These are phyloP conservation scores for Tigriopus japonicus DNA, from an alignment of 1,140 invertebrate species.

Conservation along the genomic window DNA sequence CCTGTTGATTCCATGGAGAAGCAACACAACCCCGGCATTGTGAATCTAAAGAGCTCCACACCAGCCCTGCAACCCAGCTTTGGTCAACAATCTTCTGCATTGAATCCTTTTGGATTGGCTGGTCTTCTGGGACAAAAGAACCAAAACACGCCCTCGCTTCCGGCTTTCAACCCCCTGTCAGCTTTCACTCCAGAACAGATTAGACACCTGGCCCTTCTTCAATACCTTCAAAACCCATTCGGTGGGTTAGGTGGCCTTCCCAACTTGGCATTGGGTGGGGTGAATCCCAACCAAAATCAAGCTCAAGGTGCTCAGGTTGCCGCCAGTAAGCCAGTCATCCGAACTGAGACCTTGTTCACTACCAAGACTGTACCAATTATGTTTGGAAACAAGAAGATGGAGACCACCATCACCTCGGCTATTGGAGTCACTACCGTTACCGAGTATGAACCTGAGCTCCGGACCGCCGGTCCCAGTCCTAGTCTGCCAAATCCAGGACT, in stretches of 20 bases:
- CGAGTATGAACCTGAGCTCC: slow-evolving; percentile 50
- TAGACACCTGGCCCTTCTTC: not conserved
- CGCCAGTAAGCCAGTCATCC: slow-evolving; percentile 42
- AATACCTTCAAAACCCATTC: slow-evolving; percentile 6
- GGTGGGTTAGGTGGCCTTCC: not conserved
- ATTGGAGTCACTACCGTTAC: slow-evolving; percentile 46
- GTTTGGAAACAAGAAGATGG: slow-evolving; percentile 46
- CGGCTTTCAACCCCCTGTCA: not conserved
- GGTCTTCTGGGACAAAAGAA: not conserved
- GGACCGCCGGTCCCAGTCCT: slow-evolving; percentile 30
- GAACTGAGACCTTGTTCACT: slow-evolving; percentile 54
- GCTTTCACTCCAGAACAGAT: slow-evolving; percentile 5
- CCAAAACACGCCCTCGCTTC: not conserved
- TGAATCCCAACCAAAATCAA: too few species aligned
- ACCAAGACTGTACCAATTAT: slow-evolving; percentile 56
- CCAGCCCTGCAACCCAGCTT: slow-evolving; percentile 1
- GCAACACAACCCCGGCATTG: slow-evolving; percentile 7
- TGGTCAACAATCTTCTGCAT: not conserved
- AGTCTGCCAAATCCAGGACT: not conserved
- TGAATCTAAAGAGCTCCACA: not conserved
- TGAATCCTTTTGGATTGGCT: not conserved
- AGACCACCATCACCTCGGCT: slow-evolving; percentile 51
- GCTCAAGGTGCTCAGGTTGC: not conserved
- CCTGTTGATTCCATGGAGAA: slow-evolving; percentile 9
- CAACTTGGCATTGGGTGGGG: not conserved